phyloP scores from a whole-genome alignment of 1,140 invertebrate species.

The Apis laboriosa region DNA sequence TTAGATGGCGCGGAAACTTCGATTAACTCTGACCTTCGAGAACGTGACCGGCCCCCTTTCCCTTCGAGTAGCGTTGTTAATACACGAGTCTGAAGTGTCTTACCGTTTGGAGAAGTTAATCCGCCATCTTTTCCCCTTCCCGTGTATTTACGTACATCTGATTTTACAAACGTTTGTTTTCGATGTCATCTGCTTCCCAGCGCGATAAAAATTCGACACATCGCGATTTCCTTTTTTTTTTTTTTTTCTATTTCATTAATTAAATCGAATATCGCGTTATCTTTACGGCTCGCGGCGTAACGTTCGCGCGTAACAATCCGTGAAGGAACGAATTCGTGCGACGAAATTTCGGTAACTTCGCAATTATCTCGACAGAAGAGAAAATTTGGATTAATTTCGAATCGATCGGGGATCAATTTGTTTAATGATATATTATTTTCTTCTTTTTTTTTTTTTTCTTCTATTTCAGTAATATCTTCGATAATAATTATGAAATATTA shows the following conservation, averaged over 20 bases:
- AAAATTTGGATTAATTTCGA: too few species aligned
- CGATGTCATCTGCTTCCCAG: background rate
- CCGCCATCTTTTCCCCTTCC: conserved; percentile 16
- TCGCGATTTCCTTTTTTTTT: too few species aligned
- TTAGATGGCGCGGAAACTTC: conserved; percentile 57
- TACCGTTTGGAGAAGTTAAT: conserved; percentile 43
- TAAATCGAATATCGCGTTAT: background rate
- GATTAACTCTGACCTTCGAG: conserved; percentile 60
- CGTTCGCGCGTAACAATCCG: too few species aligned
- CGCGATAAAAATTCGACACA: background rate
- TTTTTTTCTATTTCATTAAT: background rate
- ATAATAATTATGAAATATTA: too few species aligned
- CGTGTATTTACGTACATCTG: conserved; percentile 30
- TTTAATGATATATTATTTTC: too few species aligned
- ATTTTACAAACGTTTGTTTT: conserved; percentile 34
- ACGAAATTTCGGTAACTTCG: too few species aligned
- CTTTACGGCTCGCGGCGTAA: too few species aligned
- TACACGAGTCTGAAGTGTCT: conserved; percentile 29
- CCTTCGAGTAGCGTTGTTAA: conserved; percentile 29
- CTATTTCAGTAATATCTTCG: too few species aligned
- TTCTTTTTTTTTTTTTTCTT: too few species aligned
- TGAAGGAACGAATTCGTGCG: too few species aligned
- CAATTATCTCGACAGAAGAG: too few species aligned
- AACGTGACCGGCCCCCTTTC: conserved; percentile 1
- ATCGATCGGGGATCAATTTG: too few species aligned